Percentiles rank a stretch among this genome's conserved stretches.
Conservation (phyloP, 1,140 invertebrate genomes). For the Bombus affinis region DNA sequence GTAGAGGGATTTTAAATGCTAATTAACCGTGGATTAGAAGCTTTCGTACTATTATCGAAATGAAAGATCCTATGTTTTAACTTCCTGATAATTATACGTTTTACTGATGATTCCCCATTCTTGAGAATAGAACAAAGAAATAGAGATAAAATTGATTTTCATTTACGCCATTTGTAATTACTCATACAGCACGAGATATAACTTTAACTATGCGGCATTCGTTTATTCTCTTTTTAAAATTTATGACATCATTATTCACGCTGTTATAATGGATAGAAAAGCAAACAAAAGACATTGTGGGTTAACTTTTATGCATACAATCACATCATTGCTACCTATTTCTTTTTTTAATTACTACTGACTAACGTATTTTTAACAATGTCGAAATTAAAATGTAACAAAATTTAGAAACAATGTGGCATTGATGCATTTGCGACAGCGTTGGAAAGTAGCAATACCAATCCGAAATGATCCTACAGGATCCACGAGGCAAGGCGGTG, state of each 20-base stretch:
- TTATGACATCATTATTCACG: not conserved
- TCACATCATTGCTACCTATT: not conserved
- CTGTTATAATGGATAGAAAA: not conserved
- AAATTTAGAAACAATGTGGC: not conserved
- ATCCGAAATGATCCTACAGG: conserved; percentile 50
- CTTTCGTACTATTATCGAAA: not conserved
- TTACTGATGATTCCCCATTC: not conserved
- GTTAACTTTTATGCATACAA: not conserved
- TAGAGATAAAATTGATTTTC: not conserved
- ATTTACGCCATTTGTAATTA: not conserved
- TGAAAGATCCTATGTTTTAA: not conserved
- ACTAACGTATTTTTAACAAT: not conserved
- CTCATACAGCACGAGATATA: not conserved
- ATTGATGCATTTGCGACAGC: not conserved
- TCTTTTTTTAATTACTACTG: not conserved
- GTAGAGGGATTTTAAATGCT: not conserved
- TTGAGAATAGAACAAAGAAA: not conserved
- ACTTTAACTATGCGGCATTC: not conserved
- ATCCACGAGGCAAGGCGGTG: conserved; percentile 70
- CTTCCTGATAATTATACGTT: not conserved
- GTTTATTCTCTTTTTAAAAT: not conserved
- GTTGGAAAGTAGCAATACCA: not conserved
- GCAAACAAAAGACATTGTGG: not conserved
- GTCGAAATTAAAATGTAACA: not conserved
- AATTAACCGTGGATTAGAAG: not conserved